Conservation (phyloP, 2,888 invertebrate species). For the Parnassius mnemosyne region DNA sequence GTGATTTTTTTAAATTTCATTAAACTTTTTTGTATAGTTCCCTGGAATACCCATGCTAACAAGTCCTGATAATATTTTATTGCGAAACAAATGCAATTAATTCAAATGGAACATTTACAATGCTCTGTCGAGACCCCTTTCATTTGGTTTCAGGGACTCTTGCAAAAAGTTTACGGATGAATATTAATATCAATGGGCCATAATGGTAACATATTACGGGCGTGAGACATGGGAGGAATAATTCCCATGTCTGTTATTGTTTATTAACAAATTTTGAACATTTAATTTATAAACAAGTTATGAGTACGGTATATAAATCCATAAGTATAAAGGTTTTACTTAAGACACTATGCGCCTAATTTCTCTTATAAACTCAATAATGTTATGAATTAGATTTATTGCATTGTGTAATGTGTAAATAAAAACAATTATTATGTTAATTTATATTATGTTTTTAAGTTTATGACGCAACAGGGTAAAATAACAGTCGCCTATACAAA, state of each 20-base stretch:
- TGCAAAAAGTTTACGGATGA: conserved; percentile 10
- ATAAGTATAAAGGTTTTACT: too few relatives aligned
- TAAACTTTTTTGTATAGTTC: conserved; percentile 48
- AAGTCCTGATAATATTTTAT: conserved; percentile 48
- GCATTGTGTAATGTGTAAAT: too few relatives aligned
- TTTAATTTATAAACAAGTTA: too few relatives aligned
- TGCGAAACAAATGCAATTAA: conserved; percentile 58
- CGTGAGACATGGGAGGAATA: neutral
- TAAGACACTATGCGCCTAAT: too few relatives aligned
- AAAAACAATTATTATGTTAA: too few relatives aligned
- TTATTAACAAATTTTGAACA: too few relatives aligned
- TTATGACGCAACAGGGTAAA: too few relatives aligned
- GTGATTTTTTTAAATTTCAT: conserved; percentile 37
- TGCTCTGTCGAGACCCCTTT: conserved; percentile 40
- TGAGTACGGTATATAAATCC: too few relatives aligned
- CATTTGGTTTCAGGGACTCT: conserved; percentile 33
- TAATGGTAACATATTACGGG: conserved; percentile 9
- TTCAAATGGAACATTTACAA: conserved; percentile 50
- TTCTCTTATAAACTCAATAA: too few relatives aligned
- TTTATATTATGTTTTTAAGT: too few relatives aligned
- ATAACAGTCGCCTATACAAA: conserved; percentile 1
- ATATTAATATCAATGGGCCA: conserved; percentile 6
- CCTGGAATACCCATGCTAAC: conserved; percentile 43
- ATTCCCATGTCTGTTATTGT: neutral
- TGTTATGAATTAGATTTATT: too few relatives aligned